phyloP scores from a whole-genome alignment of 2,888 invertebrate genomes.

The Ochropleura leucogaster region DNA sequence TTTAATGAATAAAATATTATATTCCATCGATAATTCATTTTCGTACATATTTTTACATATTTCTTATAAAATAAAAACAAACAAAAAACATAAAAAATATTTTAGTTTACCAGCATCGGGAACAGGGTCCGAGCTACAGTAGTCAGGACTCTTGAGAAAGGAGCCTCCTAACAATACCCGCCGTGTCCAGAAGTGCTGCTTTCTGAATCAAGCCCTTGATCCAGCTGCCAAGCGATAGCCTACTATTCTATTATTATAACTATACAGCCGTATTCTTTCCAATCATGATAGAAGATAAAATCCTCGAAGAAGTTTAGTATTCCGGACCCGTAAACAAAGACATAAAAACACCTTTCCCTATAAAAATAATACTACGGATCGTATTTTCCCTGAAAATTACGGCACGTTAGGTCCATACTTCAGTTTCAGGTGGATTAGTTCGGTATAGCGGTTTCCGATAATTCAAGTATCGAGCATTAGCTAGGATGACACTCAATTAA shows the following conservation, averaged over 20 bases:
- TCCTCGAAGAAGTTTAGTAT: conserved; percentile 20
- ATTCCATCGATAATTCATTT: too few relatives aligned
- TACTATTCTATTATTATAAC: neutral
- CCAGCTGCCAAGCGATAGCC: too few relatives aligned
- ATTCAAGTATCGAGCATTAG: conserved; percentile 43
- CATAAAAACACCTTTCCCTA: conserved; percentile 45
- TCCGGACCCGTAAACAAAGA: conserved; percentile 36
- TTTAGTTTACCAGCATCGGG: too few relatives aligned
- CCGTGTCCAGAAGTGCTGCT: too few relatives aligned
- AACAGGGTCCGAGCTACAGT: too few relatives aligned
- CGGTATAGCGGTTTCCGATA: conserved; percentile 29
- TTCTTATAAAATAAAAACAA: too few relatives aligned
- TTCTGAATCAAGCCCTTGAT: too few relatives aligned
- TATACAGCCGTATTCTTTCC: neutral
- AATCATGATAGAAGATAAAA: conserved; percentile 25
- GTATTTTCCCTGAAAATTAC: conserved; percentile 39
- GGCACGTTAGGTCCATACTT: conserved; percentile 30
- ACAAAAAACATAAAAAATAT: too few relatives aligned
- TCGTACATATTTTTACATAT: too few relatives aligned
- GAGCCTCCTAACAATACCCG: too few relatives aligned
- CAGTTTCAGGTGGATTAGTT: conserved; percentile 32
- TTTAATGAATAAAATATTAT: too few relatives aligned
- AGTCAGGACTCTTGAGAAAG: too few relatives aligned
- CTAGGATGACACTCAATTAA: conserved; percentile 51
- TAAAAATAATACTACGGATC: conserved; percentile 44